Evolutionary conservation across 2,113 vertebrate species (phyloP), one percentile per base, ranked within the genome.

Genomic region (Cryptotis parvus): DNA sequence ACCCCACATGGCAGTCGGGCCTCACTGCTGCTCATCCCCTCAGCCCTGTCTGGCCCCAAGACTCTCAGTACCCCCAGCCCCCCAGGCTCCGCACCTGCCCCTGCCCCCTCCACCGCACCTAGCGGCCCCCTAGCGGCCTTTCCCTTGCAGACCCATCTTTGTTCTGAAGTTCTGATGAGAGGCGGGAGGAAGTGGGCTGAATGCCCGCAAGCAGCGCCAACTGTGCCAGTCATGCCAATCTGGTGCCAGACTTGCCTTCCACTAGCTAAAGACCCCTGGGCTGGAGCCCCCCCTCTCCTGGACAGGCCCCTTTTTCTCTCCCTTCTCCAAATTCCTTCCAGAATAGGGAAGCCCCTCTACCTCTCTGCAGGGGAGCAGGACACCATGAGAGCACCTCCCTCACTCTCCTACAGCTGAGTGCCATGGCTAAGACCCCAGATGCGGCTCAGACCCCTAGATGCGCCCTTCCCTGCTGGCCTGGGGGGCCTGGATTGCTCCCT

Each of bases 61-160:
- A 75, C 9, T 3, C 14, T 31, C 65, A 78, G 61, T 52, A 58
- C 58, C 78, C 29, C 77, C 22, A 9, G 31, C 1, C 22, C 27
- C n/a, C 55, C 11, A 27, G 3, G 0, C 39, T 26, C 33, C n/a
- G 35, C 58, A 49, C 58, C 86, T 61, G 77, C 33, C 58, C 65
- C 79, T 27, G 39, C 26, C 63, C 15, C 65, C 43, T 75, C 77
- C 49, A 16, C 22, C 12, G 14, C 20, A 16, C 63, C n/a, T 65
- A 68, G 43, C 68, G 73, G 69, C 45, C 55, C 61, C 31, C n/a
- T n/a, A 52, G 87, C 66, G 55, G 78, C 29, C 24, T 81, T 18
- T 49, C 68, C 84, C 58, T 77, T 84, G 69, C 66, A 94, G 49
- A 79, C 61, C 41, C 70, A 65, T 65, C 70, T 85, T 61, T 68